Base-by-base conservation (phyloP, 2,888 invertebrate species). In the Thereva unica region DNA sequence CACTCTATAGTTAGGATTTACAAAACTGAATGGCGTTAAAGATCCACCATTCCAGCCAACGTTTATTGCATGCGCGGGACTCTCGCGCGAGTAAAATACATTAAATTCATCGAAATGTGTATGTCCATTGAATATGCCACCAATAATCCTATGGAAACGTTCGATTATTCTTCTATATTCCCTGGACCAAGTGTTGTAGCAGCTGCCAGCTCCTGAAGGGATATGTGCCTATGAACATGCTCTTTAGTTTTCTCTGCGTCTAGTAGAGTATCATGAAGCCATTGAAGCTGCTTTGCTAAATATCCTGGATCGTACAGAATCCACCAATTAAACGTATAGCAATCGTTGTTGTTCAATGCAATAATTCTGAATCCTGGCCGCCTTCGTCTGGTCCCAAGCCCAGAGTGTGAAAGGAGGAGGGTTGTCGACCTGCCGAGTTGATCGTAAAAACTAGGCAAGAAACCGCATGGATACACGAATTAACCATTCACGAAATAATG, bases 31-130 rank as follows among this genome's bases (percentile, higher is more conserved):
- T 0, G 90, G 82, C 0, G 94, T 93, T 9, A 92, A 82, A 73
- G 92, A 90, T n/a, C 94, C 95, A 0, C 89, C 91, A 65, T 93
- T 90, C 85, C 91, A 94, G 3, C 89, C 89, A 1, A 93, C 83
- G 69, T 85, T 87, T 4, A 86, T 84, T 0, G 93, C 75, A 34
- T 73, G 69, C 2, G 73, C 75, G 2, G 73, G 85, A 54, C 84
- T 64, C 1, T 69, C 66, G 8, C 44, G 54, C 1, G 78, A 72
- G 76, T 90, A 92, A 77, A 87, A 89, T 61, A 93, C 78, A 73
- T 86, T 85, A 73, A 90, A 85, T 75, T 89, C 88, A 73, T 93
- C 93, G 1, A 83, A 84, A 76, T 93, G 93, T 0, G 89, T 88
- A 76, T 93, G 93, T 0, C 93, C 94, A 74, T 89, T 91, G 78